Base-by-base conservation (phyloP, 1,140 invertebrate genomes). In the Nasonia giraulti region DNA sequence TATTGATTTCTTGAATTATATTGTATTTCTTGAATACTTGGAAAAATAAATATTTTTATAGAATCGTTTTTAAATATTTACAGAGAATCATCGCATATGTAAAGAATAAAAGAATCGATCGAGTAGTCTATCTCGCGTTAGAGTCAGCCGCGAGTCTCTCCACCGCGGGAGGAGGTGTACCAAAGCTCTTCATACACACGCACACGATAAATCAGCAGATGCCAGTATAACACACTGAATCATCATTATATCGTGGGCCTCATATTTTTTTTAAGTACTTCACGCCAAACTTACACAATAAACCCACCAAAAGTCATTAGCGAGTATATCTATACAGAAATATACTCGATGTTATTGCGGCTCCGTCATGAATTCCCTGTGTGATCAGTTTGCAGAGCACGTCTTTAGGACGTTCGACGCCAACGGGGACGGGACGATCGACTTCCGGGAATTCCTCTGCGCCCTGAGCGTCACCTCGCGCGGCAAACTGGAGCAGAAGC, bases 321-420 rank as follows among this genome's bases (percentile, higher is more conserved):
- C 55, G 55, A 62, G 55, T 62, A 62, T 62, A 62, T 62, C 14
- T 62, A n/a, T 71, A 71, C 6, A 17, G 33, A 71, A 11, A 17
- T 33, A 71, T 33, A 33, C 69, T 31, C 31, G 69, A 31, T 33
- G 3, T 33, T 33, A 71, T 71, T 71, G 69, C 12, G 20, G 40
- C 20, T 55, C 23, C 23, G 44, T 11, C 27, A 12, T 50, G 20
- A 62, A 62, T 62, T 62, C 20, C 5, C 55, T 20, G 69, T 73
- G 44, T 86, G 87, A 88, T 88, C 91, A 96, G 96, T 99, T 99
- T 95, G 98, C 98, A 90, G 98, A 99, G 93, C 98, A 99, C 92
- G 98, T 99, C 86, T 99, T 99, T 94, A 96, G 98, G 91, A 99
- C 98, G 80, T 99, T 99, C 93, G 98, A 99, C 93, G 97, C 98